Conservation (phyloP, 2,888 invertebrate genomes). For the Platynereis dumerilii region DNA sequence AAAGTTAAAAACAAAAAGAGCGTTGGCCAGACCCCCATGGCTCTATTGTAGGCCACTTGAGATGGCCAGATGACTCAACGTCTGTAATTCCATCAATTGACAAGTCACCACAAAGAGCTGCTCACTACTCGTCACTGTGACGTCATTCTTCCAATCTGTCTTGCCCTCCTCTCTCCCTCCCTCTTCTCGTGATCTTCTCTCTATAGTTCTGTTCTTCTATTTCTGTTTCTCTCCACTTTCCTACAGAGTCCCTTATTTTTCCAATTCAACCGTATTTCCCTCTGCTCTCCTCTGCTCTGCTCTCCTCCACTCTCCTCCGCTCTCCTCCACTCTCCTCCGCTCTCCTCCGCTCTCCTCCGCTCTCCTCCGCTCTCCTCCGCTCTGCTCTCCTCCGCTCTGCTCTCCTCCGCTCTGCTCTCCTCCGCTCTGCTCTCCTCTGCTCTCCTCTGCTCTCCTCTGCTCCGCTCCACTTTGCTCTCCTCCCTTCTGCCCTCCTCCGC, state of each 20-base stretch:
- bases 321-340: not conserved
- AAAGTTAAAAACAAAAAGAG: too few species aligned
- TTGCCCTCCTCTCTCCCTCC: not conserved
- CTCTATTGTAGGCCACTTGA: too few species aligned
- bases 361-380: too few species aligned
- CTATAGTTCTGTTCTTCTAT: not conserved
- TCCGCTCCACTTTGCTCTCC: not conserved
- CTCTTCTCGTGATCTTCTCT: not conserved
- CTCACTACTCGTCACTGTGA: too few species aligned
- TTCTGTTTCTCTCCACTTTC: not conserved
- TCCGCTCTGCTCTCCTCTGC: not conserved
- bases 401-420: not conserved
- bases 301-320: not conserved
- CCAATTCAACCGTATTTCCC: not conserved
- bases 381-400: too few species aligned
- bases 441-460: too few species aligned
- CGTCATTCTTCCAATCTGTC: too few species aligned
- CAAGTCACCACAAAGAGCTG: too few species aligned
- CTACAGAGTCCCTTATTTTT: not conserved
- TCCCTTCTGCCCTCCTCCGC: not conserved
- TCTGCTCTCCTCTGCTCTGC: not conserved
- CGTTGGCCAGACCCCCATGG: too few species aligned
- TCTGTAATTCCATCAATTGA: too few species aligned
- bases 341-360: not conserved
- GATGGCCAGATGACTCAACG: too few species aligned